Evolutionary conservation across 2,888 invertebrate genomes (phyloP).

Genomic region (Drosophila demipolita): DNA sequence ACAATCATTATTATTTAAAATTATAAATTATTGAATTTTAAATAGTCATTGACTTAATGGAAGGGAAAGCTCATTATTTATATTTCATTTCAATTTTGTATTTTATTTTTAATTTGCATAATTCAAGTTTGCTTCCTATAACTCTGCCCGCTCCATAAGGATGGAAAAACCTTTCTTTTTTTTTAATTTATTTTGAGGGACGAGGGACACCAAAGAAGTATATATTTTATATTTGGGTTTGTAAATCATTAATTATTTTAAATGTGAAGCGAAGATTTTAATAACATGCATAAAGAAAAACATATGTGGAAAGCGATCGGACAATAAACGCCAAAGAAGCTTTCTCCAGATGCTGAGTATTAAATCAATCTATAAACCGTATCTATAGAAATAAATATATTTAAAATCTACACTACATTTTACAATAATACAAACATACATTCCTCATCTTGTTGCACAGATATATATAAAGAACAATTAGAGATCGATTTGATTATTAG

Average conservation of each 20-base stretch:
- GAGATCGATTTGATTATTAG: not conserved
- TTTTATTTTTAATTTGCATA: not conserved
- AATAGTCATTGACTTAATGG: not conserved
- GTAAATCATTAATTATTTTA: not conserved
- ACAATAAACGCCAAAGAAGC: not conserved
- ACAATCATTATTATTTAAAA: not conserved
- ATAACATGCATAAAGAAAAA: not conserved
- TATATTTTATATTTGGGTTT: not conserved
- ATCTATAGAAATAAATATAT: not conserved
- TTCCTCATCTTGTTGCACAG: not conserved
- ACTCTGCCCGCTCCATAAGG: slow-evolving; percentile 10
- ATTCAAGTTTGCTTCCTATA: not conserved
- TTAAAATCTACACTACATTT: not conserved
- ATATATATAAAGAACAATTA: not conserved
- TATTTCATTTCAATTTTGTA: not conserved
- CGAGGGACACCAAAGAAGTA: not conserved
- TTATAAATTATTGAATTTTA: too few relatives aligned
- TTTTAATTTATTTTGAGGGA: not conserved
- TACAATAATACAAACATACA: not conserved
- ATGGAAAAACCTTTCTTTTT: not conserved
- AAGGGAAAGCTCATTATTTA: not conserved
- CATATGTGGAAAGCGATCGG: not conserved
- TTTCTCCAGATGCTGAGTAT: not conserved
- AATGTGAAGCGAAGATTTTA: not conserved
- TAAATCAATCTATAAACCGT: not conserved